Base-by-base conservation (phyloP, 1,140 invertebrate species). In the Penaeus indicus region DNA sequence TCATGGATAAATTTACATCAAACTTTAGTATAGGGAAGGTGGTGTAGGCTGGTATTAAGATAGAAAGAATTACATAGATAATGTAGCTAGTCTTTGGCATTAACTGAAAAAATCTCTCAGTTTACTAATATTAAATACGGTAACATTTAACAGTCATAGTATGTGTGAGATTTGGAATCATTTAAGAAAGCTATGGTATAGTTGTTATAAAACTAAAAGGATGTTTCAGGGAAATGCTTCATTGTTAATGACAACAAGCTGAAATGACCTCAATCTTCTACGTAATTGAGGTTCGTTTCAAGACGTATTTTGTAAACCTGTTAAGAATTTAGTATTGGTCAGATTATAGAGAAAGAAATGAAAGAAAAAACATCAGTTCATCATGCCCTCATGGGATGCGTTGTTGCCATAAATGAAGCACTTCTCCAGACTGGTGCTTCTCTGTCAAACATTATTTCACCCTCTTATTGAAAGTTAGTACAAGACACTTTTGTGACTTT, bases 81-180 rank as follows among this genome's bases (percentile, higher is more conserved):
- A 88, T 78, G 87, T 88, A 88, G 87, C 87, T 88, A 88, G 87
- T 88, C 87, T 88, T 63, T 84, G 87, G 87, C 87, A 88, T 88
- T 88, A 88, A 83, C 87, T 84, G 81, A 84, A 84, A 64, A 84
- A 84, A 69, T 86, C 61, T 77, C 75, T 84, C 62, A 61, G 60
- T 84, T 88, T 88, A 88, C 87, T 88, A 88, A 88, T 88, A 72
- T 79, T 84, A 47, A 78, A 84, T 84, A 64, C 63, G 61, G 61
- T 84, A 87, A 77, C 54, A 77, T 42, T 22, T 72, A 72, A 80
- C 77, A 85, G 63, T 81, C 84, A 86, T 47, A 86, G 38, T 47
- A 79, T 86, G 77, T 80, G 77, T 10, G 78, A 86, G 77, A 86
- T 86, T 80, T 86, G 75, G 75, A 78, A 78, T 78, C 32, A 27